Evolutionary conservation across 2,797 vertebrate species (phyloP).

Genomic region (Cyclura pinguis): DNA sequence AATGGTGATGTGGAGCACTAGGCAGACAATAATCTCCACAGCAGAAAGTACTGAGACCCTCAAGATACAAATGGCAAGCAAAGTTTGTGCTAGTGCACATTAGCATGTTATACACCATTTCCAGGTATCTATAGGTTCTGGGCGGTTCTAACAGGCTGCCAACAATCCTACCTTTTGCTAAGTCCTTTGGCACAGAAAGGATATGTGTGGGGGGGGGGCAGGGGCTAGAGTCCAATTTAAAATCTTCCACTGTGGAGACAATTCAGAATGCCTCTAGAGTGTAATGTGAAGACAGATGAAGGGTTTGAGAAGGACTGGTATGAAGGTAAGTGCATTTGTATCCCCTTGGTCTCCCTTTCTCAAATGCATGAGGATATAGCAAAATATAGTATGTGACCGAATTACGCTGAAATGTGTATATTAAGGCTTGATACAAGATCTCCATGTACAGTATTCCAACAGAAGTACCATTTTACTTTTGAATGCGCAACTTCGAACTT

Average conservation of each 20-base stretch:
- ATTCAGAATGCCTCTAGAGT: background rate
- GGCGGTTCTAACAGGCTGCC: background rate
- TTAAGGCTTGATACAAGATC: background rate
- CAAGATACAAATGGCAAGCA: background rate
- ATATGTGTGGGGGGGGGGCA: background rate
- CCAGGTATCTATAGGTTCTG: background rate
- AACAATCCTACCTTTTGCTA: background rate
- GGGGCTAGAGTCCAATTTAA: background rate
- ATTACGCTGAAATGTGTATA: background rate
- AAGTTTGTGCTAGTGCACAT: background rate
- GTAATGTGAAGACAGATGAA: background rate
- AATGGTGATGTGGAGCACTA: background rate
- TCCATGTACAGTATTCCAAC: background rate
- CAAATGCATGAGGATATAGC: background rate
- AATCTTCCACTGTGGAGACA: background rate
- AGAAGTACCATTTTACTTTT: background rate
- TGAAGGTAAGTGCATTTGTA: background rate
- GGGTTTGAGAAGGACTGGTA: background rate
- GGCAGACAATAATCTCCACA: background rate
- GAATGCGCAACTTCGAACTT: background rate
- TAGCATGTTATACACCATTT: no score
- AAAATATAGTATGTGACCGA: background rate
- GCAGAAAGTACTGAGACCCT: background rate
- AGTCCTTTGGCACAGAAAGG: background rate
- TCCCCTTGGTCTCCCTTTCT: background rate